Percentiles rank a stretch among this genome's conserved stretches.
Conservation (phyloP, 2,113 vertebrate genomes). For the Meles meles region DNA sequence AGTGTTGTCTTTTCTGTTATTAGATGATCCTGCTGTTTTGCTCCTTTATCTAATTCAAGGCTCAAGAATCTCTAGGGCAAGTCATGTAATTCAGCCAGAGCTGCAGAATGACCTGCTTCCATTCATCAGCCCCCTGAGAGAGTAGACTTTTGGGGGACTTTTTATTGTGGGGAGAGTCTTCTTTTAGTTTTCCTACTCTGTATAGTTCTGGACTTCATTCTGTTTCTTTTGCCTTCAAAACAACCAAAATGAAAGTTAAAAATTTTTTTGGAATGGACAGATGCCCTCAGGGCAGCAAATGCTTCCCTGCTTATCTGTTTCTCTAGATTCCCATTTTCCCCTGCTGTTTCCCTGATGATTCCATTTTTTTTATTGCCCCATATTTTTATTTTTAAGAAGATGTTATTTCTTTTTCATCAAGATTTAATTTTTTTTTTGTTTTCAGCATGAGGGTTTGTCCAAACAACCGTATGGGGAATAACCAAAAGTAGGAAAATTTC, state of each 20-base stretch:
- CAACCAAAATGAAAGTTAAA: conserved; percentile 15
- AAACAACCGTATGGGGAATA: not conserved
- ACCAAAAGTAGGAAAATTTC: not conserved
- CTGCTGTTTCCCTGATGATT: not conserved
- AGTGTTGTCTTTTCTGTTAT: conserved; percentile 17
- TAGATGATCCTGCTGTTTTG: not conserved
- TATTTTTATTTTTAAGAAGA: not conserved
- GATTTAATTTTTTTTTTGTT: conserved; percentile 3
- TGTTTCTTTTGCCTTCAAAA: not conserved
- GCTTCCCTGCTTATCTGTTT: not conserved
- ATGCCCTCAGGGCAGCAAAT: not conserved
- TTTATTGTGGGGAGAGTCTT: not conserved
- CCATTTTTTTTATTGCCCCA: not conserved
- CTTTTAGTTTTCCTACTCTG: not conserved
- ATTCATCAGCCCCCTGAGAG: not conserved
- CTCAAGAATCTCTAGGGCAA: not conserved
- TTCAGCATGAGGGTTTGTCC: not conserved
- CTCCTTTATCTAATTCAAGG: conserved; percentile 6
- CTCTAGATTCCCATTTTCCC: not conserved
- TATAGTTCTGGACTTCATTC: not conserved
- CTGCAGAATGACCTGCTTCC: not conserved
- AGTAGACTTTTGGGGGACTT: not conserved
- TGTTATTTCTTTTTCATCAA: not conserved
- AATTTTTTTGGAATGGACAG: not conserved
- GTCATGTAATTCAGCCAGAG: not conserved